Conservation (phyloP, 92 coral and sea anemone genomes). For the Porites rus region DNA sequence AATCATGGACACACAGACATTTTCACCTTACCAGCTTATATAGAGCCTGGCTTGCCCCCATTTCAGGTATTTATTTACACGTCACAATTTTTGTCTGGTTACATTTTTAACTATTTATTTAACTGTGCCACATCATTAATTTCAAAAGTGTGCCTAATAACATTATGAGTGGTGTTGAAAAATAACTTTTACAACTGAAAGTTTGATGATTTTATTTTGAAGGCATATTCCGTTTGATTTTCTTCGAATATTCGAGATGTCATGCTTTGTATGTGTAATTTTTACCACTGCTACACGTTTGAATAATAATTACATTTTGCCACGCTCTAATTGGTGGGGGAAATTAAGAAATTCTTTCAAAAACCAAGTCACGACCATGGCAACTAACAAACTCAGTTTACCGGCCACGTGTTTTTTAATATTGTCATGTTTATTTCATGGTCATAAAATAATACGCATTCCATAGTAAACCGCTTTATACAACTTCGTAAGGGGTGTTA, state of each 20-base stretch:
- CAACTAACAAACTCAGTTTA: background rate
- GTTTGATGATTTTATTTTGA: too few species aligned
- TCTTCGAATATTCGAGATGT: background rate
- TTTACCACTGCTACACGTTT: background rate
- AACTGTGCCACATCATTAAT: background rate
- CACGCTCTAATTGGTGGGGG: background rate
- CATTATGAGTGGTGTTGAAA: too few species aligned
- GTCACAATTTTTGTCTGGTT: background rate
- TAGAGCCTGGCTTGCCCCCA: slow-evolving; percentile 89
- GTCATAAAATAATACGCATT: background rate
- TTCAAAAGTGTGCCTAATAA: too few species aligned
- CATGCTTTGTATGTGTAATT: background rate
- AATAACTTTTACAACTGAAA: too few species aligned
- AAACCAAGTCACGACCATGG: background rate
- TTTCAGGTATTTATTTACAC: slow-evolving; percentile 70
- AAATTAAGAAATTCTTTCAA: background rate
- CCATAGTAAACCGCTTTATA: too few species aligned
- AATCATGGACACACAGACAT: slow-evolving; percentile 75
- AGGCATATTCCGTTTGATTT: background rate
- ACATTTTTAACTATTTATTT: background rate
- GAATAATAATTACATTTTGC: background rate
- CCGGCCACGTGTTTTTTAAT: too few species aligned
- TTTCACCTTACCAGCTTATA: slow-evolving; percentile 81
- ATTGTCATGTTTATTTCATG: background rate
- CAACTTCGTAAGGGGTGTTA: too few species aligned